Evolutionary conservation across 2,888 invertebrate genomes (phyloP).

Genomic region (Hyposoter dolosus): DNA sequence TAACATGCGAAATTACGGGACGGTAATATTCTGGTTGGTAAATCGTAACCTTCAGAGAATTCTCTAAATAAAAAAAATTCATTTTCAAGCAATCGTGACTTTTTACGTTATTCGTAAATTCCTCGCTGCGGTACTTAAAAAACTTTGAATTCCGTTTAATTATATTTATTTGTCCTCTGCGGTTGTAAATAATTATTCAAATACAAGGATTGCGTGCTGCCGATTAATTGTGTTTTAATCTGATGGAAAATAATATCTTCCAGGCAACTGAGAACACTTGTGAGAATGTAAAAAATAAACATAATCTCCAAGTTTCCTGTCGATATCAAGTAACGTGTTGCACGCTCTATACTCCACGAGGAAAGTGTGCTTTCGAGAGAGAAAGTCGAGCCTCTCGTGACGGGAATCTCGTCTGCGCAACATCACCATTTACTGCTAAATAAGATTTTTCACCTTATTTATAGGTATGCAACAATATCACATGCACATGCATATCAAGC

Average conservation of each 20-base stretch:
- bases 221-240: not conserved
- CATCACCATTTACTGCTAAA: constrained; percentile 46
- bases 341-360: constrained; percentile 42
- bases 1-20: constrained; percentile 1
- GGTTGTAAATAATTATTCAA: not conserved
- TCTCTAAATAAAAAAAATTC: not conserved
- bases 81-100: not conserved
- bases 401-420: constrained; percentile 41
- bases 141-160: not conserved
- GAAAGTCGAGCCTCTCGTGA: constrained; percentile 61
- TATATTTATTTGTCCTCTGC: not conserved
- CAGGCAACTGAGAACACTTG: not conserved
- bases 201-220: not conserved
- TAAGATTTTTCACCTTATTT: constrained; percentile 52
- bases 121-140: not conserved
- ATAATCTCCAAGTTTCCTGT: constrained; percentile 41
- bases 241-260: not conserved
- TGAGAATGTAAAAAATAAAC: constrained; percentile 8
- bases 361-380: constrained; percentile 69
- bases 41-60: not conserved
- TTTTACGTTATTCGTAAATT: not conserved
- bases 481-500: constrained; percentile 13
- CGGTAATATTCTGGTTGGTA: not conserved
- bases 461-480: constrained; percentile 29
- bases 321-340: constrained; percentile 51